Evolutionary conservation across 2,888 invertebrate species (phyloP).

Genomic region (Rotaria magnacalcarata): DNA sequence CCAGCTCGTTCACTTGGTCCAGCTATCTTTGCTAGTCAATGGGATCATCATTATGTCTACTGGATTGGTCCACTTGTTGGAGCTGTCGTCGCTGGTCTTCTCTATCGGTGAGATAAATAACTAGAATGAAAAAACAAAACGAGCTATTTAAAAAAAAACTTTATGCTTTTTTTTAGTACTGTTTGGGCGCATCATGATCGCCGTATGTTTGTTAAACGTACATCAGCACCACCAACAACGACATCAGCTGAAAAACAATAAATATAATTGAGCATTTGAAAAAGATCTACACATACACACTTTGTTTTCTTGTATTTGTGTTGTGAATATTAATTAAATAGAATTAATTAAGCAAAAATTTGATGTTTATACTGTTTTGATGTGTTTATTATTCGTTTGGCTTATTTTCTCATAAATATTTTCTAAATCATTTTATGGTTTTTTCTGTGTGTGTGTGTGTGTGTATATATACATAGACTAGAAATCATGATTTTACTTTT

Average conservation of each 20-base stretch:
- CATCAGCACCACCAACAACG: too few species aligned
- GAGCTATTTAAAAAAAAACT: neutral
- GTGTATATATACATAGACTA: conserved; percentile 10
- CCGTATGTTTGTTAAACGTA: conserved; percentile 31
- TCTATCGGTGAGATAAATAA: neutral
- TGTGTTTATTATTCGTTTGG: conserved; percentile 14
- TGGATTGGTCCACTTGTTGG: conserved; percentile 30
- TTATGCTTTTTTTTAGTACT: neutral
- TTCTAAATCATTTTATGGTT: neutral
- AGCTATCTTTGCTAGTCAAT: conserved; percentile 13
- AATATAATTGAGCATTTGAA: too few species aligned
- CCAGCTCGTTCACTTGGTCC: conserved; percentile 34
- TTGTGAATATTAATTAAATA: conserved; percentile 15
- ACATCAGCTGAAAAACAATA: neutral
- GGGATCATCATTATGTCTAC: neutral
- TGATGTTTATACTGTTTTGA: neutral
- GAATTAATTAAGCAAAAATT: conserved; percentile 1
- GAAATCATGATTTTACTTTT: neutral
- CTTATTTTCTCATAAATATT: conserved; percentile 29
- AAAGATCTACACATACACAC: neutral
- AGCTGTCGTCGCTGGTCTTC: neutral
- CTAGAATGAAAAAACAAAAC: too few species aligned
- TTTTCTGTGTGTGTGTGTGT: neutral
- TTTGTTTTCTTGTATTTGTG: neutral
- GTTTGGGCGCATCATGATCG: conserved; percentile 25